Evolutionary conservation across 2,113 vertebrate genomes (phyloP).

Genomic region (Pyrgilauda ruficollis): DNA sequence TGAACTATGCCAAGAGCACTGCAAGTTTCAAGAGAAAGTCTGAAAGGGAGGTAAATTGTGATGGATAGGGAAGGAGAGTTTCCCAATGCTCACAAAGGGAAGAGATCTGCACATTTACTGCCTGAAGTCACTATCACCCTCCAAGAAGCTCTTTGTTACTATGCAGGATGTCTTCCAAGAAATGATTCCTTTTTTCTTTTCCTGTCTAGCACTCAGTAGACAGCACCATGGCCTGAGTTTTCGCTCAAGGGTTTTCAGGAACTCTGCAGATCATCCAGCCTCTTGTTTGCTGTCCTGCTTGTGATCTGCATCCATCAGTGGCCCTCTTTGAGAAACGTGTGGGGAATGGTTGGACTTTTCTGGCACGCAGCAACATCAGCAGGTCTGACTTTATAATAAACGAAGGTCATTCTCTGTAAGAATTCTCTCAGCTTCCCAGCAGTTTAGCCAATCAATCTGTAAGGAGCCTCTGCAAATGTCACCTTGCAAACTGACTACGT

Average conservation of each 20-base stretch:
- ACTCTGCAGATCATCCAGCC: neutral
- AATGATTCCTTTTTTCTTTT: neutral
- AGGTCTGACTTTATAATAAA: constrained; percentile 3
- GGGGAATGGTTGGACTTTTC: neutral
- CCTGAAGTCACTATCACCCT: neutral
- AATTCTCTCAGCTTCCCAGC: neutral
- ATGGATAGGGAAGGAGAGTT: neutral
- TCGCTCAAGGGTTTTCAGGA: neutral
- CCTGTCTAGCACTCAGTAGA: neutral
- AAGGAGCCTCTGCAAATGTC: constrained; percentile 47
- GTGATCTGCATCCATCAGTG: neutral
- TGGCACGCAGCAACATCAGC: neutral
- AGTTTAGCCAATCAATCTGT: constrained; percentile 34
- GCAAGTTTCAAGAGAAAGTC: neutral
- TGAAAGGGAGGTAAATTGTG: neutral
- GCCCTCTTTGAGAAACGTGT: neutral
- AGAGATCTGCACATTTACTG: neutral
- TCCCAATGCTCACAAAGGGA: neutral
- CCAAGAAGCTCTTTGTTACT: neutral
- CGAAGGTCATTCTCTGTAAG: neutral
- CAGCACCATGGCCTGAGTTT: neutral
- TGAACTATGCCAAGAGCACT: neutral
- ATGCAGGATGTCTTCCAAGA: neutral
- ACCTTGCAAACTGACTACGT: constrained; percentile 32
- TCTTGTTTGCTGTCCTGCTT: neutral